Percentiles rank a stretch among this genome's conserved stretches.
Evolutionary conservation across 2,113 vertebrate species (phyloP).

Genomic region (Prionailurus viverrinus): DNA sequence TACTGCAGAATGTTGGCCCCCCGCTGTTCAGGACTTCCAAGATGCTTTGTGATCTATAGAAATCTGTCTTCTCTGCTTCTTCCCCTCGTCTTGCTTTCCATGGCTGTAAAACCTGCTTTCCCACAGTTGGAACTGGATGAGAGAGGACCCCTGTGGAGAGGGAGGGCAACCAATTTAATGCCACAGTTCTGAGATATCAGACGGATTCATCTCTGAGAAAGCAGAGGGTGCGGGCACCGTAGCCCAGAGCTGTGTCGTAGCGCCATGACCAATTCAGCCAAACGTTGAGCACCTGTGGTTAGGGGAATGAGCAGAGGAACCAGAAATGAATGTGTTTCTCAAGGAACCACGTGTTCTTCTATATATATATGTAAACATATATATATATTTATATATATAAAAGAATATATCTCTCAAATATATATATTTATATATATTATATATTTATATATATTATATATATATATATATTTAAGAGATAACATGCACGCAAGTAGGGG

Average conservation of each 20-base stretch:
- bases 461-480: no score
- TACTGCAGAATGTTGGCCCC: fast-evolving
- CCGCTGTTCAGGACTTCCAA: background rate
- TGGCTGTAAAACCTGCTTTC: background rate
- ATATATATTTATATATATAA: no score
- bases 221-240: fast-evolving
- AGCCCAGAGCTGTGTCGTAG: background rate
- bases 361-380: no score
- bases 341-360: background rate
- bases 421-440: no score
- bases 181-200: fast-evolving
- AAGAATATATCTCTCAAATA: no score
- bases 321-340: background rate
- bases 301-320: background rate
- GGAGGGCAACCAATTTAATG: no score
- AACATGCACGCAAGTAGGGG: no score
- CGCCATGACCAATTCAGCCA: background rate
- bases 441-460: no score
- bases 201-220: background rate
- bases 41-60: background rate
- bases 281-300: background rate
- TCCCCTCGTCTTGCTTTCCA: background rate
- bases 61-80: background rate
- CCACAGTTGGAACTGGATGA: background rate
- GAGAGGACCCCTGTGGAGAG: background rate